Evolutionary conservation across 2,888 invertebrate species (phyloP).

Genomic region (Julus scandinavius): DNA sequence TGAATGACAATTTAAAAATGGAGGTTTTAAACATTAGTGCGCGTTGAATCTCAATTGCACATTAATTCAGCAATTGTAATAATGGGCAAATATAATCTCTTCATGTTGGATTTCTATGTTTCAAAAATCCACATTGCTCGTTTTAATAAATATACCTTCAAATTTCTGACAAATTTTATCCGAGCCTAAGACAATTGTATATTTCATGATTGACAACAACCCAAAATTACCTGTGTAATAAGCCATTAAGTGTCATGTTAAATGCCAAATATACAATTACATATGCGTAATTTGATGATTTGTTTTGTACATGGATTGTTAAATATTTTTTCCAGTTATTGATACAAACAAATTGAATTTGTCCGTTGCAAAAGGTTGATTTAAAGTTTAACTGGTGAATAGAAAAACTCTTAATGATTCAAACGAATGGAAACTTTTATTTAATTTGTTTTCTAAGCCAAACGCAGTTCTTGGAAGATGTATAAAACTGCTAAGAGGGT

Average conservation of each 20-base stretch:
- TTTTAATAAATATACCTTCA: conserved; percentile 8
- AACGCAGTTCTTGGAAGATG: too few species aligned
- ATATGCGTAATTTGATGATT: too few species aligned
- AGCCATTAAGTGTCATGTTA: background rate
- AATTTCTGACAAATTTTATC: background rate
- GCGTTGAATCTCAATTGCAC: conserved; percentile 39
- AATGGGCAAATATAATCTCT: background rate
- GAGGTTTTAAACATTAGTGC: background rate
- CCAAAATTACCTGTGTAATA: background rate
- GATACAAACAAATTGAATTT: too few species aligned
- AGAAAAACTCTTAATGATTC: too few species aligned
- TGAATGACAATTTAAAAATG: conserved; percentile 17
- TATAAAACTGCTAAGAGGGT: too few species aligned
- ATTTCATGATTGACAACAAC: background rate
- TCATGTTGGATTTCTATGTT: background rate
- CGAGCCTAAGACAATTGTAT: background rate
- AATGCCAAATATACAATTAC: background rate
- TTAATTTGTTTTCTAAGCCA: too few species aligned
- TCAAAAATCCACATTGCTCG: background rate
- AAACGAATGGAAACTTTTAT: too few species aligned
- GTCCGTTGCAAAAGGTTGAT: too few species aligned
- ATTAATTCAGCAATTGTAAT: conserved; percentile 14
- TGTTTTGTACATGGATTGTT: too few species aligned
- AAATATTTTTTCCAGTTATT: too few species aligned
- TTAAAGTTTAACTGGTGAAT: too few species aligned